Evolutionary conservation across 2,113 vertebrate genomes (phyloP), one percentile per base, ranked within the genome.

Genomic region (Paradoxurus hermaphroditus): DNA sequence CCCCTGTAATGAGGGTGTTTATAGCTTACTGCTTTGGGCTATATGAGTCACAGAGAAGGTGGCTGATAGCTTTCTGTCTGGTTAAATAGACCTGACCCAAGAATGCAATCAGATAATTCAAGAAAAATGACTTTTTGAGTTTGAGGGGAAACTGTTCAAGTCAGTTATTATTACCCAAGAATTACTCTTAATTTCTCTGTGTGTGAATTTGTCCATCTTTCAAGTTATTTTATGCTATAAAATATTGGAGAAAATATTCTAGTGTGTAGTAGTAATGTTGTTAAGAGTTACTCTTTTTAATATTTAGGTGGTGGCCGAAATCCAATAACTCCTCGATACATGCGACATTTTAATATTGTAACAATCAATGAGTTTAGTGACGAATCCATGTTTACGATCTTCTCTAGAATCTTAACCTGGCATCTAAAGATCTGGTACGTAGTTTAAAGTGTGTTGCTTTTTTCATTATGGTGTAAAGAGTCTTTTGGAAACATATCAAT

Each of bases 361-460:
- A 99, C 99, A 44, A 99, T 99, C 91, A 99, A 99, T 97, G 99
- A 99, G 11, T 99, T 99, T 98, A 99, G 99, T 94, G 99, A 99
- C 68, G 99, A 98, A 79, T 99, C 99, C 34, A 99, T 99, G 99
- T 99, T 98, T 96, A 99, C 99, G 7, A 99, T 99, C 98, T 99
- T 99, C 98, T 99, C 99, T 90, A 99, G 98, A 98, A 99, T 99
- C 93, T 97, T 99, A 86, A 97, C 99, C 96, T 99, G 99, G 99
- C 99, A 99, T 98, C 98, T 99, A 83, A 98, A 96, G 70, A 98
- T 97, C 97, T 98, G 99, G 99, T 99, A 99, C 95, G 98, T 98
- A 36, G 36, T 65, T n/a, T 49, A n/a, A 59, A 21, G 4, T 53
- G n/a, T 31, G 11, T 18, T 39, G 39, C 27, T 65, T 83, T 90